Evolutionary conservation across 2,113 vertebrate genomes (phyloP), one percentile per base, ranked within the genome.

Genomic region (Bubo blakistoni): DNA sequence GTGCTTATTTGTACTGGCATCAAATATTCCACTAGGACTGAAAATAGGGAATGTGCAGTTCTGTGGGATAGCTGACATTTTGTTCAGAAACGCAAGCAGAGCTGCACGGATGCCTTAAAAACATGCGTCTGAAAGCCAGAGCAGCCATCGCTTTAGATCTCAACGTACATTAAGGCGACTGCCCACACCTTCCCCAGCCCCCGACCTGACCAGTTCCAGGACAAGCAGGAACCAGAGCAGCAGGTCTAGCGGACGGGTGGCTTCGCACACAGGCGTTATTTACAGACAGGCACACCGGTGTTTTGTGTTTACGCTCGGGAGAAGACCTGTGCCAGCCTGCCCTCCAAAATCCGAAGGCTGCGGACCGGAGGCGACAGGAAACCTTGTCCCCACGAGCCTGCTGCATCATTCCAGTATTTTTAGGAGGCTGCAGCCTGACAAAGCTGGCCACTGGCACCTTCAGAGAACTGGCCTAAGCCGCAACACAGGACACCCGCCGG

Each of bases 111-210:
- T 0, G 10, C 40, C 20, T 66, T 6, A 6, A 24, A 27, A 38
- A 24, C 5, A 1, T 0, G 10, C 22, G 26, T 24, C 61, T 44
- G n/a, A 40, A 44, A 16, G 11, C 47, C 7, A 9, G 3, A 11
- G 69, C 52, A 15, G 49, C 54, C 58, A 12, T 0, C 3, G 20
- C 52, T 47, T 40, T 9, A 9, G 38, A 4, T 2, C 5, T 2
- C 40, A 2, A 5, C 0, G 4, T 9, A 13, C 49, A 2, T 3
- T 0, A 49, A 20, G 0, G 26, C 36, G 2, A 4, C 0, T 2
- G 49, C 67, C 25, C 80, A 2, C 62, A 22, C 10, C 16, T 9
- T n/a, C 67, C 51, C 3, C 12, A 21, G 52, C 30, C n/a, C 44
- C 27, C 1, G 3, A 40, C 46, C 83, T 4, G 58, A 36, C 4